Base-by-base conservation (phyloP, 2,113 vertebrate species). In the Paramormyrops kingsleyae region DNA sequence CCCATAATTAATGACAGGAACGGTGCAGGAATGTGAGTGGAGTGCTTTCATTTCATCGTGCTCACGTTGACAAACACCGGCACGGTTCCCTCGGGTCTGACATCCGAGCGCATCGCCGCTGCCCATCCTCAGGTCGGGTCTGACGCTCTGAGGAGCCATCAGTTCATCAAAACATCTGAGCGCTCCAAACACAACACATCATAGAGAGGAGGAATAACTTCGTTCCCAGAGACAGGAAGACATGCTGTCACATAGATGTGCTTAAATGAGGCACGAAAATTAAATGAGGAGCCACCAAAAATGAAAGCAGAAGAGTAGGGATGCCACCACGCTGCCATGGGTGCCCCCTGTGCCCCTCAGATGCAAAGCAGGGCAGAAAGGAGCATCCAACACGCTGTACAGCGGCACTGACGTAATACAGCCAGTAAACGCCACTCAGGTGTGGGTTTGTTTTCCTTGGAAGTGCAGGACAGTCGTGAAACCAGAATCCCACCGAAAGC, bases 371-470 rank as follows among this genome's bases (percentile, higher is more conserved):
- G 88, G 92, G 89, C 90, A 89, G 59, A 3, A 31, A n/a, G 50
- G 39, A 59, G 47, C 5, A 49, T 50, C 87, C 89, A 89, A 49
- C 93, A 91, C 90, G 70, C 90, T 87, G 93, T 90, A 94, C 93
- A 94, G 94, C 92, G 91, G 92, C 90, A 89, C 91, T 96, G 94
- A 95, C 93, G 93, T 95, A 93, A 95, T 90, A 88, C 91, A 5
- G 90, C 91, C 93, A 91, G 94, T 94, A 95, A 95, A 95, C 91
- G 89, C 86, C 87, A 91, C 92, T 95, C 95, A 96, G 94, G 94
- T 95, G 94, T 91, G 90, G 91, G 93, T 95, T 95, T 95, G 94
- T 95, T 95, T 95, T 95, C 91, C 91, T 96, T 95, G 95, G 94
- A 95, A 90, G 88, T 89, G 91, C 92, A 89, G 94, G 91, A 94